Evolutionary conservation across 2,113 vertebrate species (phyloP), one percentile per base, ranked within the genome.

Genomic region (Plotosus lineatus): DNA sequence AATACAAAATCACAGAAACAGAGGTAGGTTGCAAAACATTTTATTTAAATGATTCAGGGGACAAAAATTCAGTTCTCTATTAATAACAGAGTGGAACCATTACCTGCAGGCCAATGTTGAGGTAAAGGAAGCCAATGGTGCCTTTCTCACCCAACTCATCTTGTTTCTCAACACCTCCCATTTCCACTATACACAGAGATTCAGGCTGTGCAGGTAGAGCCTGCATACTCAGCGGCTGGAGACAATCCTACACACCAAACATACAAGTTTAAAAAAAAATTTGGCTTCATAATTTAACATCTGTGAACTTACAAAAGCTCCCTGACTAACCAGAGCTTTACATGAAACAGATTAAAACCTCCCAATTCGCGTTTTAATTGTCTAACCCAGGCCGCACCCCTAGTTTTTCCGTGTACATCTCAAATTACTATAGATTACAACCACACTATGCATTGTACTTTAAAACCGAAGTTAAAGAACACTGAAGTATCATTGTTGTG

Each of bases 21-120:
- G n/a, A 48, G 3, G 7, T 14, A 48, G 14, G 31, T 46, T 3
- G 6, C 19, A 3, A 83, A 82, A 36, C 9, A 36, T 33, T 4
- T 44, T 31, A 3, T 31, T 21, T 9, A 61, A 17, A n/a, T 23
- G 1, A 61, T 31, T 14, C 26, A 48, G 65, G 17, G 26, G 6
- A 60, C 10, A 17, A 31, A 58, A 33, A n/a, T n/a, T 6, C 40
- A 17, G 26, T 28, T 14, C 23, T 53, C 19, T 48, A 56, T 5
- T 44, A 28, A 17, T 58, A n/a, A 44, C 6, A 42, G 6, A 61
- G 50, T 3, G 76, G 75, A 55, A 26, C 28, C 42, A 23, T 91
- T 89, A 99, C 97, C 97, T 99, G 98, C 73, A 99, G 92, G 2
- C 97, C 97, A 3, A 99, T 99, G 90, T 99, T 99, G 75, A 99